Evolutionary conservation across 2,888 invertebrate species (phyloP).

Genomic region (Agrotis clavis): DNA sequence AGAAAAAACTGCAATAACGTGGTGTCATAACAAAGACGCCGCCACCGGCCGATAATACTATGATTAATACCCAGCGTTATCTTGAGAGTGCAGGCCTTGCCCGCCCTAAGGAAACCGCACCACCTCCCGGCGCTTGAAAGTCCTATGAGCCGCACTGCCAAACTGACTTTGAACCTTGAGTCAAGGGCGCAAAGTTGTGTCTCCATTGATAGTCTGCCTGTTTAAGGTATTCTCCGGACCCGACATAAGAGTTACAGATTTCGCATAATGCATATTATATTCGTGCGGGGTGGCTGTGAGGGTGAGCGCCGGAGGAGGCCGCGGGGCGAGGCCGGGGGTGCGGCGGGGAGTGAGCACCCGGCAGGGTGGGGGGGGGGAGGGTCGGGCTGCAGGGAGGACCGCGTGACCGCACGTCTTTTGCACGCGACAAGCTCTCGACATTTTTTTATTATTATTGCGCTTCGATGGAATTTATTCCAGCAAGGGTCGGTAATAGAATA

Average conservation of each 20-base stretch:
- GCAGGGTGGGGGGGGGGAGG: constrained; percentile 45
- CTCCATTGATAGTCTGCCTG: constrained; percentile 52
- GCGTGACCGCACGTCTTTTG: constrained; percentile 90
- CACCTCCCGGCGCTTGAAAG: constrained; percentile 58
- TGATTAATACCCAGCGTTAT: constrained; percentile 91
- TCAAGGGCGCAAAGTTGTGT: constrained; percentile 50
- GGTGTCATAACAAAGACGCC: constrained; percentile 90
- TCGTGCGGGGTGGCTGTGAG: constrained; percentile 78
- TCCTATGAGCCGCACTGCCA: constrained; percentile 46
- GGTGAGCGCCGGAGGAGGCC: constrained; percentile 69
- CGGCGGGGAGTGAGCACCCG: constrained; percentile 70
- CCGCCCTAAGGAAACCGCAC: constrained; percentile 77
- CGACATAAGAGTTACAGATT: constrained; percentile 90
- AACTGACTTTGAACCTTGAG: constrained; percentile 53
- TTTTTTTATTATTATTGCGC: constrained; percentile 91
- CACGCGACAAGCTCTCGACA: constrained; percentile 91
- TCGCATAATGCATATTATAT: constrained; percentile 91
- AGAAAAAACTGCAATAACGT: constrained; percentile 90
- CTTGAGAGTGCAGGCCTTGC: constrained; percentile 89
- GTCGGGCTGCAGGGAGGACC: constrained; percentile 68
- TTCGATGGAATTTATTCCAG: constrained; percentile 89
- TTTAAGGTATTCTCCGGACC: constrained; percentile 86
- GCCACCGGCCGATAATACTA: constrained; percentile 89
- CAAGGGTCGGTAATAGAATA: constrained; percentile 86
- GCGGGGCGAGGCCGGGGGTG: constrained; percentile 59